These are phyloP conservation scores for Manis pentadactyla DNA, from an alignment of 2,797 vertebrate species.

Conservation along the genomic window DNA sequence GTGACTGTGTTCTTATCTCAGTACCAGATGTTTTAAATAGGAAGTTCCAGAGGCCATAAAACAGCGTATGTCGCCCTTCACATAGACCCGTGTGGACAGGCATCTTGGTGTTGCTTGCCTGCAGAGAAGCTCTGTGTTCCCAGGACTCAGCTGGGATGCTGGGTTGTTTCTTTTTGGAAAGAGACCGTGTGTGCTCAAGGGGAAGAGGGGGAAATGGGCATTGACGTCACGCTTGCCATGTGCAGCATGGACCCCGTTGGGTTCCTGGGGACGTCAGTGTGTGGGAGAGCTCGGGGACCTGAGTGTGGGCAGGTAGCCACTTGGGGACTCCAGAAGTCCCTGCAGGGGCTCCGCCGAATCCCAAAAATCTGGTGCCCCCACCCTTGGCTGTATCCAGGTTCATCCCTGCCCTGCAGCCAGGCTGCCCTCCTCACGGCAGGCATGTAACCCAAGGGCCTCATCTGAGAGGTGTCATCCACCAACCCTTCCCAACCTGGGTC, in stretches of 20 bases:
- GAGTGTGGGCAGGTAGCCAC: neutral
- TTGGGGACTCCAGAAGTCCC: neutral
- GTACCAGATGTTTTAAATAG: rapidly evolving
- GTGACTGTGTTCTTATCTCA: neutral
- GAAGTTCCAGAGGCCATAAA: neutral
- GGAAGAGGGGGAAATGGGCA: neutral
- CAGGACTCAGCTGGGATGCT: neutral
- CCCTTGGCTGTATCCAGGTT: neutral
- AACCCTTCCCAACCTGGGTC: neutral
- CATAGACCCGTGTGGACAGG: neutral
- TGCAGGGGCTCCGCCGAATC: rapidly evolving
- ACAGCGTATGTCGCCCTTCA: neutral
- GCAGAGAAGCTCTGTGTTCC: neutral
- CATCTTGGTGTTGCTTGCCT: no score
- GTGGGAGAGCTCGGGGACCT: neutral
- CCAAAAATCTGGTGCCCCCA: rapidly evolving
- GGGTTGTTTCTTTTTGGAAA: neutral
- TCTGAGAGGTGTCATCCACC: neutral
- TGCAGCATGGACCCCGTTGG: neutral
- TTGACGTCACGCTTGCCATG: rapidly evolving
- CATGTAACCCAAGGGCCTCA: neutral
- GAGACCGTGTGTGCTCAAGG: rapidly evolving
- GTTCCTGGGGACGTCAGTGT: neutral
- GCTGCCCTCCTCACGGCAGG: neutral
- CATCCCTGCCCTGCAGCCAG: neutral